Base-by-base conservation (phyloP, 2,888 invertebrate genomes). In the Nemapogon koenigi region DNA sequence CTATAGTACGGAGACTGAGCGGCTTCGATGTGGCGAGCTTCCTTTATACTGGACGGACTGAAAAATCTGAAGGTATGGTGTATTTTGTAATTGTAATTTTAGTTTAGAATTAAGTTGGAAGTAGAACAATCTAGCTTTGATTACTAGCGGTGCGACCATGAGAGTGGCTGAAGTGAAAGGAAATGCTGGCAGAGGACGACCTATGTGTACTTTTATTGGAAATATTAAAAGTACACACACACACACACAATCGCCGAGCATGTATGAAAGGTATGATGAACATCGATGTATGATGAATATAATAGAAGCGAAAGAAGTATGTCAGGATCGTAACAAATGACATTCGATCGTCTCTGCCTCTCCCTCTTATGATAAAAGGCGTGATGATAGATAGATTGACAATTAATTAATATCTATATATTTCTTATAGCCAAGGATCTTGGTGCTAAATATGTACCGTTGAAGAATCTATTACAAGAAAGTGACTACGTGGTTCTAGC, bases 401-500 rank as follows among this genome's bases (percentile, higher is more conserved):
- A 25, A 6, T 22, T 30, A 28, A 25, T 27, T 27, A 22, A 16
- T 3, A 15, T 41, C 18, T 31, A 7, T 39, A n/a, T 22, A 16
- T 19, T 7, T 32, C 28, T 53, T 43, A n/a, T 52, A 75, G 76
- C 71, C 1, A 60, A 62, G 43, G 60, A 76, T 16, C 53, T 89
- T 2, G 83, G 82, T 4, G 89, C 84, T 0, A 69, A 82, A 41
- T 86, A 85, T 45, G 86, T 89, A 0, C 56, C 86, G 0, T 63
- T 90, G n/a, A 84, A 90, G 4, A 80, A 84, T 3, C 65, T 94
- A 14, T 62, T 91, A 2, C 59, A 55, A 32, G 70, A 85, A 41
- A 91, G 91, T 43, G 93, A 94, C 62, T 90, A 88, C 55, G 81
- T 94, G 0, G 69, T 93, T 17, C 76, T 86, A 2, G 73, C 85